phyloP scores from a whole-genome alignment of 2,113 vertebrate species.

The Rhinoderma darwinii region DNA sequence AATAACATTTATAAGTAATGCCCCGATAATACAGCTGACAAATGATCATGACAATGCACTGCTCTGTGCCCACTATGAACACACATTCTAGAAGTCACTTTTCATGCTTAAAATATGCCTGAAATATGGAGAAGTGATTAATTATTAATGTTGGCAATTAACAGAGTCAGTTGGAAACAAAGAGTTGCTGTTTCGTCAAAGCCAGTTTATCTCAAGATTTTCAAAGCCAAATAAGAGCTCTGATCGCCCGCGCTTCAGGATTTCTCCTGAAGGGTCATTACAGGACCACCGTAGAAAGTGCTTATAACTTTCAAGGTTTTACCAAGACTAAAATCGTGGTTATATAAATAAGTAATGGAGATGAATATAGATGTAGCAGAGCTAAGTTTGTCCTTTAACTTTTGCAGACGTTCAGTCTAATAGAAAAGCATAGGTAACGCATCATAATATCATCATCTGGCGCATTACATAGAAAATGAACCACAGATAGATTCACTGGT shows the following conservation, averaged over 20 bases:
- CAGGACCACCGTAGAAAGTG: background rate
- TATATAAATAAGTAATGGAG: background rate
- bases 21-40: slow-evolving; percentile 18
- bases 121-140: slow-evolving; percentile 52
- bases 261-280: slow-evolving; percentile 13
- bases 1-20: slow-evolving; percentile 37
- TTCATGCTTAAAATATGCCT: slow-evolving; percentile 47
- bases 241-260: background rate
- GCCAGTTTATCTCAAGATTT: slow-evolving; percentile 2
- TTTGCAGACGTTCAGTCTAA: background rate
- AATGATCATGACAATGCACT: slow-evolving; percentile 40
- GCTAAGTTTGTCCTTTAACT: background rate
- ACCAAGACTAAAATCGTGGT: background rate
- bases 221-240: background rate
- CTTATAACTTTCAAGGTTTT: background rate
- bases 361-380: background rate
- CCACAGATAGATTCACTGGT: no score
- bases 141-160: slow-evolving; percentile 57
- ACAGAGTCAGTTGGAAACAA: slow-evolving; percentile 51
- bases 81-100: slow-evolving; percentile 50
- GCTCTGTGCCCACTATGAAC: background rate
- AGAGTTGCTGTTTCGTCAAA: slow-evolving; percentile 3
- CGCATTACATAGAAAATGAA: background rate
- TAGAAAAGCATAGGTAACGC: no score
- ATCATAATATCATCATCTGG: no score